Evolutionary conservation across 2,113 vertebrate species (phyloP), one percentile per base, ranked within the genome.

Genomic region (Laticauda laticaudata): DNA sequence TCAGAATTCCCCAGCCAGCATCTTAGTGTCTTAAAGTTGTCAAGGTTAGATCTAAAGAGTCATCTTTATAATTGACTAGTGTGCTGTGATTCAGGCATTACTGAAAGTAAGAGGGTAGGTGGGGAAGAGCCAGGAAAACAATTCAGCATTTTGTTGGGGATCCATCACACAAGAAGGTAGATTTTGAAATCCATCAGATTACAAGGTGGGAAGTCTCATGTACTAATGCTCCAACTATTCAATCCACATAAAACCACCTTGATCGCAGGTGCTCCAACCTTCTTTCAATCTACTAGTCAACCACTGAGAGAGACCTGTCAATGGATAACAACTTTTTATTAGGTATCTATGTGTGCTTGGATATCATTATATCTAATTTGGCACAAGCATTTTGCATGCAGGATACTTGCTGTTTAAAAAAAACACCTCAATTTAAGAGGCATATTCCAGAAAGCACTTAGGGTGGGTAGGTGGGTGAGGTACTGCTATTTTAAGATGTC

Each of bases 351-450:
- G n/a, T 75, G 64, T 34, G n/a, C 15, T n/a, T 75, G 29, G 23
- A 0, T 6, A 34, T 10, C 18, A 87, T 87, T 39, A 87, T 0
- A 53, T 43, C 56, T 48, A 61, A 64, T 18, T 61, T 39, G n/a
- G 34, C 24, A 85, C n/a, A 45, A 18, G 12, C 10, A 26, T 34
- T 43, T 53, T 21, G 20, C 56, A 23, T 53, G 56, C 12, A 29
- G 34, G 14, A 51, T 6, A 12, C 2, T 45, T 26, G 2, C 15
- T 59, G 48, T 26, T 91, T 86, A 85, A 87, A 39, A 48, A 10
- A 54, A 20, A 21, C 48, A 92, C 21, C 8, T 86, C 91, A 57
- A 92, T 55, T 61, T 90, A 89, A 57, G 3, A 95, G 87, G 81
- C 64, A 3, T 0, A 39, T 29, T 54, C 75, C 69, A 54, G 43